Conservation (phyloP, 92 coral and sea anemone genomes). For the Blastomussa wellsi region DNA sequence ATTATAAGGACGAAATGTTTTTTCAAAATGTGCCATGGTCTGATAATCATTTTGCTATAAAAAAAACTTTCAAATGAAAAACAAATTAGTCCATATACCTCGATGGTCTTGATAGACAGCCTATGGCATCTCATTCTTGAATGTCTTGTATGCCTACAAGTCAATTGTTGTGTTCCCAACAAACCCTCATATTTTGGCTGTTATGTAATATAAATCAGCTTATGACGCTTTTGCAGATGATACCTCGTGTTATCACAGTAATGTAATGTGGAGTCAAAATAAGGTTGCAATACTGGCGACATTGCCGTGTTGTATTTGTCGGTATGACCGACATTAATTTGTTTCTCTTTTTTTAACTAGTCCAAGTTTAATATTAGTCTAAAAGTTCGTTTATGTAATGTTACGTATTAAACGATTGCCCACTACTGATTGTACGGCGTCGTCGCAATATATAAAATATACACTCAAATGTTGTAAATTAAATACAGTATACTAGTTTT, state of each 20-base stretch:
- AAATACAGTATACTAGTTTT: neutral
- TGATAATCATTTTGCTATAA: neutral
- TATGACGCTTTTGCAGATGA: no score
- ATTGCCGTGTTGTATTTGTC: no score
- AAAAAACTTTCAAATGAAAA: neutral
- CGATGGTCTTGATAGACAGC: neutral
- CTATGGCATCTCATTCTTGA: no score
- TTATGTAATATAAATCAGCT: no score
- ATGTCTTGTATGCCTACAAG: neutral
- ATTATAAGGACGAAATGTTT: neutral
- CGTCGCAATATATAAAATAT: no score
- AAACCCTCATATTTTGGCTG: neutral
- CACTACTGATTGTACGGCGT: no score
- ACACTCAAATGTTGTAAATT: no score
- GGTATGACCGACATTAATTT: neutral
- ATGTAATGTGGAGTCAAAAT: no score
- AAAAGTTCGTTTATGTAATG: neutral
- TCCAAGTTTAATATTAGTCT: neutral
- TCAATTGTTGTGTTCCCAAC: neutral
- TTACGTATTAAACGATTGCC: no score
- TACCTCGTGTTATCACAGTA: no score
- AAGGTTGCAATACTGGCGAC: no score
- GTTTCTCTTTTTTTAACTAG: neutral
- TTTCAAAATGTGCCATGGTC: neutral
- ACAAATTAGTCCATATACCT: neutral